A percentile compares a stretch with the other conserved stretches of the same genome.
Evolutionary conservation across 2,797 vertebrate species (phyloP).

Genomic region (Lepilemur ruficaudatus): DNA sequence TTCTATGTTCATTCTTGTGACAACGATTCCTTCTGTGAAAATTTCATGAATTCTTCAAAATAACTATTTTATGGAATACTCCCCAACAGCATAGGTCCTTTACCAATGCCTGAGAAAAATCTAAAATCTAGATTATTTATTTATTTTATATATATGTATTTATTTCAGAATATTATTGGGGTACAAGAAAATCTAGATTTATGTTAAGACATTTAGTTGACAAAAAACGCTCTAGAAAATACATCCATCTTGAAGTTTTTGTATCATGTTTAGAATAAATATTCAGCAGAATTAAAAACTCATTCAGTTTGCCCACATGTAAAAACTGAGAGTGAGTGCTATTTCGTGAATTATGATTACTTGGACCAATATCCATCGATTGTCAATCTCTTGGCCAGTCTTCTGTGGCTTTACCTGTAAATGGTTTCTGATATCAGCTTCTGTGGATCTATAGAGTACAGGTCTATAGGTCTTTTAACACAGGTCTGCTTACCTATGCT

Average conservation of each 20-base stretch:
- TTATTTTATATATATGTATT: too few species aligned
- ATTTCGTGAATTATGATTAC: background rate
- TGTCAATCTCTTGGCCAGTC: background rate
- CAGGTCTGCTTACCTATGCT: background rate
- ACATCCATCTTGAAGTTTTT: background rate
- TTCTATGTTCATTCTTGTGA: background rate
- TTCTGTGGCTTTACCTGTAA: background rate
- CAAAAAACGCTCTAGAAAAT: background rate
- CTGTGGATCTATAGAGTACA: background rate
- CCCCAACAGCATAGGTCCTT: background rate
- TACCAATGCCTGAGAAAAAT: background rate
- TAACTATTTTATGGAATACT: background rate
- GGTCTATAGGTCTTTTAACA: background rate
- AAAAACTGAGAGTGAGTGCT: background rate
- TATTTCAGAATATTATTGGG: too few species aligned
- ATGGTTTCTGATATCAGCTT: background rate
- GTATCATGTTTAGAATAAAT: background rate
- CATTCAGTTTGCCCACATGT: background rate
- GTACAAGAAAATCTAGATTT: background rate
- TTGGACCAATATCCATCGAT: background rate
- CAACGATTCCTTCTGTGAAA: background rate
- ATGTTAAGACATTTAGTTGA: background rate
- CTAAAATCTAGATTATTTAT: background rate
- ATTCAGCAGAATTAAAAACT: background rate
- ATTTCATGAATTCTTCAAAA: background rate